Evolutionary conservation across 2,113 vertebrate genomes (phyloP).

Genomic region (Mesembrinibis cayennensis): DNA sequence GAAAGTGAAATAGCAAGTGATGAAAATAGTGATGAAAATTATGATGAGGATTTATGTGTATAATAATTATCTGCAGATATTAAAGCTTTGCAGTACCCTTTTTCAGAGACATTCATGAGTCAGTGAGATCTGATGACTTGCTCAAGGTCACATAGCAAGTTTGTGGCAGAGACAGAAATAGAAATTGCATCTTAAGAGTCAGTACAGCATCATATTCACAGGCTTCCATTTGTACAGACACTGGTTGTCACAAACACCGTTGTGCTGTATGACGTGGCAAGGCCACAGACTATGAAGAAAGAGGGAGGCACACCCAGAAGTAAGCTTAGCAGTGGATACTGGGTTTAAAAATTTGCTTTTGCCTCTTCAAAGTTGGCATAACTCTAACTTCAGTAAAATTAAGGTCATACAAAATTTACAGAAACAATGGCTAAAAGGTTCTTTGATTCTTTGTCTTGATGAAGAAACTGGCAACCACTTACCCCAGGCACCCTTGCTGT

Average conservation of each 20-base stretch:
- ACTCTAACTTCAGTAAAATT: not conserved
- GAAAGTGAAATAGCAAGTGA: not conserved
- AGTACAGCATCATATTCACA: not conserved
- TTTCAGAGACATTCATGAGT: not conserved
- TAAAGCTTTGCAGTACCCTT: constrained; percentile 21
- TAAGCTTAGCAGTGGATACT: not conserved
- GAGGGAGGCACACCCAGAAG: not conserved
- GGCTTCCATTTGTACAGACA: not conserved
- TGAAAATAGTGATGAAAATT: constrained; percentile 31
- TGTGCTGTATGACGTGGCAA: not conserved
- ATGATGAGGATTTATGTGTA: not conserved
- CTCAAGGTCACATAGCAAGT: constrained; percentile 35
- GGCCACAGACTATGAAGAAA: not conserved
- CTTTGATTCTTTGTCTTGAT: not conserved
- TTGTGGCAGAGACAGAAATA: constrained; percentile 3
- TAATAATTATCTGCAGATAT: constrained; percentile 41
- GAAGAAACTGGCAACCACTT: not conserved
- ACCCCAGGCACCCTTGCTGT: not conserved
- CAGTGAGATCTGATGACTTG: not conserved
- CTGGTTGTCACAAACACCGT: not conserved
- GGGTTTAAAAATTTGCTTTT: not conserved
- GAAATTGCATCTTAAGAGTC: not conserved
- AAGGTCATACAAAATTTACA: not conserved
- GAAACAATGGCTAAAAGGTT: not conserved
- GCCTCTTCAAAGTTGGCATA: not conserved